phyloP scores from a whole-genome alignment of 1,140 invertebrate species.

The Drosophila murphyi region DNA sequence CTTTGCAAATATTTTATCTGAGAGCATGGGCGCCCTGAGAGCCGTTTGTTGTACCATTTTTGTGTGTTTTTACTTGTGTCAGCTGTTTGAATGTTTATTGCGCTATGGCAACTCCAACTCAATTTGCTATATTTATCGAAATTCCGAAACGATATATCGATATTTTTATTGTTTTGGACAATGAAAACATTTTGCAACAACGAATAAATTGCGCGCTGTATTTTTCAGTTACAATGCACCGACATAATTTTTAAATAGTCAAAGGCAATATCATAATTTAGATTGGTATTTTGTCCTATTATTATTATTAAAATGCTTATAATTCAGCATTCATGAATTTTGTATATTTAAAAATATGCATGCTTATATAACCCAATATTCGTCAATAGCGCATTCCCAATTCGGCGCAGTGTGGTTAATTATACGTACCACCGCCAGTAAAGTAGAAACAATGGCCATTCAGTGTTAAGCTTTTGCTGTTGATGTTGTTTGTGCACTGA shows the following conservation, averaged over 20 bases:
- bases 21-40: constrained; percentile 19
- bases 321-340: neutral
- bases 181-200: neutral
- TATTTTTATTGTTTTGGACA: constrained; percentile 1
- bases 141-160: constrained; percentile 3
- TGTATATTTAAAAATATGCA: neutral
- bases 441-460: neutral
- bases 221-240: neutral
- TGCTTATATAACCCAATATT: neutral
- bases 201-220: neutral
- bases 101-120: constrained; percentile 24
- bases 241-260: neutral
- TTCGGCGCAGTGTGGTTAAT: constrained; percentile 8
- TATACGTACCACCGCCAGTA: neutral
- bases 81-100: constrained; percentile 27
- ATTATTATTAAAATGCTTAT: too few species aligned
- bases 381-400: constrained; percentile 11
- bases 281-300: too few species aligned
- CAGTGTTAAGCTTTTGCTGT: constrained; percentile 5
- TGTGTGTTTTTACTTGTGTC: constrained; percentile 29
- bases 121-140: constrained; percentile 10
- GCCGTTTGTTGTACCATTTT: constrained; percentile 16
- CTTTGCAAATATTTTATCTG: constrained; percentile 31
- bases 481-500: constrained; percentile 8
- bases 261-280: neutral